These are phyloP conservation scores for Eulemur mongoz DNA, from an alignment of 2,797 vertebrate species.

Conservation along the genomic window DNA sequence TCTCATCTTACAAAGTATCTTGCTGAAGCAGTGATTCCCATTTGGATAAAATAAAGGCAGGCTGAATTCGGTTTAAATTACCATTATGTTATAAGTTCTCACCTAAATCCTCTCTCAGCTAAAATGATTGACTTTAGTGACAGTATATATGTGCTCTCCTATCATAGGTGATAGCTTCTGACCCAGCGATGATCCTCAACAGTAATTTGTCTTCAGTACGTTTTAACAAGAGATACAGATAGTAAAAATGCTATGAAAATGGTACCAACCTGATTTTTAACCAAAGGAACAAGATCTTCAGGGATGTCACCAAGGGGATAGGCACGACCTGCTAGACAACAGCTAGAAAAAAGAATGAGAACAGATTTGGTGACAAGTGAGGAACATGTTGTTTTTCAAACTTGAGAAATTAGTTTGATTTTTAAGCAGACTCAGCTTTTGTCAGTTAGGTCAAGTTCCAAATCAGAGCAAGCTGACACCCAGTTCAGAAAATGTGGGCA, in stretches of 20 bases:
- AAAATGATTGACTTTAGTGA: neutral
- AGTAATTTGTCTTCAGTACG: neutral
- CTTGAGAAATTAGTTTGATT: neutral
- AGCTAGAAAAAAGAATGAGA: constrained; percentile 84
- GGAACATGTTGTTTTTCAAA: neutral
- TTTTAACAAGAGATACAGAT: neutral
- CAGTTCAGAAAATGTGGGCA: constrained; percentile 2
- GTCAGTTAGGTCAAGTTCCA: neutral
- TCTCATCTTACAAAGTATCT: neutral
- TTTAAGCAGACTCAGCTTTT: neutral
- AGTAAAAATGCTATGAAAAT: constrained; percentile 20
- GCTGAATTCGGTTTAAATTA: neutral
- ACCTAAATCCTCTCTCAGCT: neutral
- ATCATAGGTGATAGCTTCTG: neutral
- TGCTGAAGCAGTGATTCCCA: neutral
- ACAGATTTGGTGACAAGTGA: neutral
- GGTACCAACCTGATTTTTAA: constrained; percentile 94
- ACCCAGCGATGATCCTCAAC: neutral
- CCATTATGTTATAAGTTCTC: neutral
- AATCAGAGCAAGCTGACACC: neutral
- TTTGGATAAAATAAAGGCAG: neutral
- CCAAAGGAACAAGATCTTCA: constrained; percentile 95
- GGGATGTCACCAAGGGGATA: constrained; percentile 97
- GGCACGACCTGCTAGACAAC: constrained; percentile 95
- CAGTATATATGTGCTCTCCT: neutral